Percentiles rank a stretch among this genome's conserved stretches.
phyloP scores from a whole-genome alignment of 1,140 invertebrate species.

The Leptopilina boulardi region DNA sequence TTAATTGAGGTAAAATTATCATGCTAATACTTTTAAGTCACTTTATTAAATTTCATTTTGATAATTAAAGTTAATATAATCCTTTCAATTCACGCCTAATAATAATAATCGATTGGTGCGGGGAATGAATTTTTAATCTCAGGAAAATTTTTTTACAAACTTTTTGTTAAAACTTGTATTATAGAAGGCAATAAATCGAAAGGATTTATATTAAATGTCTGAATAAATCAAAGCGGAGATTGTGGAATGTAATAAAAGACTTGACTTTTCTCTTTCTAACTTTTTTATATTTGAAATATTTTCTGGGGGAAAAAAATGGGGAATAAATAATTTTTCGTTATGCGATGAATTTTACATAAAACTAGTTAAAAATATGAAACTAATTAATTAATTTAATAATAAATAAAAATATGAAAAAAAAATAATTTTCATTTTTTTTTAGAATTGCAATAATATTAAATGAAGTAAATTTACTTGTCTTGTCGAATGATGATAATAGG shows the following conservation, averaged over 20 bases:
- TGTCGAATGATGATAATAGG: slow-evolving; percentile 63
- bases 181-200: not conserved
- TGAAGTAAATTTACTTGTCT: slow-evolving; percentile 62
- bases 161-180: not conserved
- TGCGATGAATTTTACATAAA: no score
- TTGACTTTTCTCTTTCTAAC: not conserved
- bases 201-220: not conserved
- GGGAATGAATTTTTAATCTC: not conserved
- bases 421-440: no score
- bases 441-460: no score
- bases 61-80: no score
- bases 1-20: not conserved
- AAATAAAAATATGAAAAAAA: no score
- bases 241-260: not conserved
- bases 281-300: slow-evolving; percentile 30
- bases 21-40: not conserved
- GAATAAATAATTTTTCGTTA: no score
- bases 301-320: no score
- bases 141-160: not conserved
- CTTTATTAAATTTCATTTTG: no score
- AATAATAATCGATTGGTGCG: not conserved
- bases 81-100: not conserved
- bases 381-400: no score
- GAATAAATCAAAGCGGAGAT: not conserved
- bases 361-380: no score